Conservation (phyloP, 2,797 vertebrate genomes). For the Lates japonicus region DNA sequence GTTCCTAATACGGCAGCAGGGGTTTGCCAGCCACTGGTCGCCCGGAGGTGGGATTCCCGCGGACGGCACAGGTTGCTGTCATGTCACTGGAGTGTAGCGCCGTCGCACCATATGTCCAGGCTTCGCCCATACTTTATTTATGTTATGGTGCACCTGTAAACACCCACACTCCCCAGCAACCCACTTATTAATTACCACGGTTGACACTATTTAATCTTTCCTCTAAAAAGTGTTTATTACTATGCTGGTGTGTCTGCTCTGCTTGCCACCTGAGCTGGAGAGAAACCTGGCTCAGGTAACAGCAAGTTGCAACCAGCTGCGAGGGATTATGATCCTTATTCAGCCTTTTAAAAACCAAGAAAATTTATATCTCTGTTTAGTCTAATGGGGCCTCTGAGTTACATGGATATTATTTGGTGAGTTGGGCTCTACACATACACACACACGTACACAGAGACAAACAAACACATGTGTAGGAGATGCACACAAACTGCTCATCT, state of each 20-base stretch:
- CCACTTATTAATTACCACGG: constrained; percentile 88
- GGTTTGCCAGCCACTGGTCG: constrained; percentile 66
- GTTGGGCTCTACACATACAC: constrained; percentile 13
- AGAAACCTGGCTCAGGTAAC: constrained; percentile 73
- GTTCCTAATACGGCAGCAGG: constrained; percentile 56
- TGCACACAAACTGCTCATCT: constrained; percentile 39
- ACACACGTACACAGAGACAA: neutral
- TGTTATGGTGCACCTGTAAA: constrained; percentile 87
- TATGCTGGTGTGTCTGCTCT: constrained; percentile 71
- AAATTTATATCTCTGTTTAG: constrained; percentile 33
- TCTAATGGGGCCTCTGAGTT: constrained; percentile 24
- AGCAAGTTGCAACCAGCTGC: constrained; percentile 37
- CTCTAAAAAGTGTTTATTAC: constrained; percentile 91
- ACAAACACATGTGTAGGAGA: constrained; percentile 20
- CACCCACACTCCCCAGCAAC: constrained; percentile 86
- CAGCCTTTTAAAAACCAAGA: constrained; percentile 20
- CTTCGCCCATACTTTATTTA: constrained; percentile 86
- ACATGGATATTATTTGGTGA: constrained; percentile 31
- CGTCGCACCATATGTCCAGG: constrained; percentile 87
- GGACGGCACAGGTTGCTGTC: constrained; percentile 86
- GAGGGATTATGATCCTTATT: constrained; percentile 30
- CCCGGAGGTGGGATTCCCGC: constrained; percentile 82
- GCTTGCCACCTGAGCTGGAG: constrained; percentile 72
- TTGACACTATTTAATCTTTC: constrained; percentile 89
- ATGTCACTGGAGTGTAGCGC: constrained; percentile 83